phyloP scores from a whole-genome alignment of 2,797 vertebrate species.

The Danio aesculapii region DNA sequence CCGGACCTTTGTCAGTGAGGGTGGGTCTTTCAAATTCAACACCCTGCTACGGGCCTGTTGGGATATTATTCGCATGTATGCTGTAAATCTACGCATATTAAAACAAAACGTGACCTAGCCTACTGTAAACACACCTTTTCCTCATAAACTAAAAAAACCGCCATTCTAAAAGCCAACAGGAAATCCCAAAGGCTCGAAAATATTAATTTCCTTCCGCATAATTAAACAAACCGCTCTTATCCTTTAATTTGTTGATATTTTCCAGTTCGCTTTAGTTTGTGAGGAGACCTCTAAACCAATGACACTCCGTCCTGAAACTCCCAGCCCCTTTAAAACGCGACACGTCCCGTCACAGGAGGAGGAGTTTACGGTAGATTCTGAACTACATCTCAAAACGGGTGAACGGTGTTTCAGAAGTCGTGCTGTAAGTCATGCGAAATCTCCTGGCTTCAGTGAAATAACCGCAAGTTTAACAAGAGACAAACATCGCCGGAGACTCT shows the following conservation, averaged over 20 bases:
- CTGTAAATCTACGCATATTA: neutral
- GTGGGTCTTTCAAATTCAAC: too few species aligned
- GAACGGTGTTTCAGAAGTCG: neutral
- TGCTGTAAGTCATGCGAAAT: neutral
- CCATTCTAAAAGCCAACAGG: neutral
- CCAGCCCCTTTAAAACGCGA: neutral
- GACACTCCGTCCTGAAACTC: neutral
- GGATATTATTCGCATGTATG: too few species aligned
- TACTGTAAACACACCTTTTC: too few species aligned
- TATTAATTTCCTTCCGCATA: neutral
- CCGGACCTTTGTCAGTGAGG: too few species aligned
- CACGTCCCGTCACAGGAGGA: neutral
- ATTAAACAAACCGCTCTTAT: neutral
- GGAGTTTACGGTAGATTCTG: conserved; percentile 1
- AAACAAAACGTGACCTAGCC: neutral
- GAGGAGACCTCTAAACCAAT: conserved; percentile 17
- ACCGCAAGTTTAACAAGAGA: neutral
- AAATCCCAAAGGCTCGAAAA: neutral
- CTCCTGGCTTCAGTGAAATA: neutral
- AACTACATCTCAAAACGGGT: conserved; percentile 3
- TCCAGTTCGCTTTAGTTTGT: neutral
- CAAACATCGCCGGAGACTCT: neutral
- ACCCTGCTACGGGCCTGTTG: too few species aligned
- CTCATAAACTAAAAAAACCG: neutral
- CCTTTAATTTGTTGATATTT: neutral